Evolutionary conservation across 2,113 vertebrate genomes (phyloP).

Genomic region (Chaetops frenatus): DNA sequence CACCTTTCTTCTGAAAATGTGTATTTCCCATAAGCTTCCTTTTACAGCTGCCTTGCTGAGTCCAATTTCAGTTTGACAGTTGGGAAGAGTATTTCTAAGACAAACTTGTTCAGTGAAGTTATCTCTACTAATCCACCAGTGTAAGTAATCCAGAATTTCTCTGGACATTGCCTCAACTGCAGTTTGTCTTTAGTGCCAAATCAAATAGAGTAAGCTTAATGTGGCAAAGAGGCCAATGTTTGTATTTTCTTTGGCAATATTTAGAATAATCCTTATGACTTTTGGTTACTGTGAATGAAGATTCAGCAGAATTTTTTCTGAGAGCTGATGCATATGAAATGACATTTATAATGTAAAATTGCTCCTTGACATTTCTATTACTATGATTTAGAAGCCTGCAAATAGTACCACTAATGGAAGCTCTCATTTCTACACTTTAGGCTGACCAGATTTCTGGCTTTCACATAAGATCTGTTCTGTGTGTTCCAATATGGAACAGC

Average conservation of each 20-base stretch:
- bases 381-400: background rate
- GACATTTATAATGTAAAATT: background rate
- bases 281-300: background rate
- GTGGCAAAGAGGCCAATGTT: background rate
- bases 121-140: background rate
- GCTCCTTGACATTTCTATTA: background rate
- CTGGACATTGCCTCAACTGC: background rate
- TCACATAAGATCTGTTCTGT: slow-evolving; percentile 95
- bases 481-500: slow-evolving; percentile 99
- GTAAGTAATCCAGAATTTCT: background rate
- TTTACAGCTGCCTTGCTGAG: background rate
- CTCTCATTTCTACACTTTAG: slow-evolving; percentile 70
- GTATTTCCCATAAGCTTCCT: background rate
- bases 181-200: background rate
- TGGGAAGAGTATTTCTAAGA: background rate
- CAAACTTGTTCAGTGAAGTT: background rate
- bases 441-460: slow-evolving; percentile 97
- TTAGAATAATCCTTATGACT: background rate
- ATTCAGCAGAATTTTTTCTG: background rate
- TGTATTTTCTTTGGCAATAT: background rate
- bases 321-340: background rate
- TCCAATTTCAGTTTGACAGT: background rate
- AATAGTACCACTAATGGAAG: background rate
- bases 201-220: background rate
- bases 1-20: background rate